phyloP scores from a whole-genome alignment of 2,797 vertebrate species.

The Fundulus diaphanus region DNA sequence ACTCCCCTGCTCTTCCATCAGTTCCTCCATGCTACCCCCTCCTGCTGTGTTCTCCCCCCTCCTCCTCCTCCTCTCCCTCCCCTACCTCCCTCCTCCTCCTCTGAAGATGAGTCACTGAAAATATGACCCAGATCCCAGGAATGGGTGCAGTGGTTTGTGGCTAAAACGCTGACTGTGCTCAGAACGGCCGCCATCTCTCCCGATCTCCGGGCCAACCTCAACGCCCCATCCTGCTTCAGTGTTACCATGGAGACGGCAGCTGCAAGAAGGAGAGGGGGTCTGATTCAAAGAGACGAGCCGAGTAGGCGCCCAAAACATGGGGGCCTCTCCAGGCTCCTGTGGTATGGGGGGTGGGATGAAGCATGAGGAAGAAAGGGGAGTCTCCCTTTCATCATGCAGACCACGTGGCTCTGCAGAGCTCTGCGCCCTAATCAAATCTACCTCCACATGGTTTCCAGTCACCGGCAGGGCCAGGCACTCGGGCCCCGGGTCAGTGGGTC shows the following conservation, averaged over 20 bases:
- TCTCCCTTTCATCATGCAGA: conserved; percentile 51
- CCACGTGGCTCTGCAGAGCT: conserved; percentile 17
- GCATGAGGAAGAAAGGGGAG: background rate
- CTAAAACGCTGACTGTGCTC: conserved; percentile 46
- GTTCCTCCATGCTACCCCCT: background rate
- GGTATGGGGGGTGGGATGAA: background rate
- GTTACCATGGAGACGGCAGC: conserved; percentile 76
- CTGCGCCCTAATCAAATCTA: conserved; percentile 41
- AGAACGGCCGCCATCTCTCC: conserved; percentile 62
- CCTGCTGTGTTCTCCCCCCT: background rate
- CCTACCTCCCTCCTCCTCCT: conserved; percentile 19
- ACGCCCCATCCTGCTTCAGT: background rate
- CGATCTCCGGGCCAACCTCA: background rate
- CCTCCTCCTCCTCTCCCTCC: background rate
- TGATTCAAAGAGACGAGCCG: conserved; percentile 20
- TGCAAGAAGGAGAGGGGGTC: conserved; percentile 35
- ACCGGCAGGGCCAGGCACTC: conserved; percentile 1
- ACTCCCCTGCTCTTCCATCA: conserved; percentile 20
- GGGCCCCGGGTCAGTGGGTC: conserved; percentile 57
- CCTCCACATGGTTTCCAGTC: conserved; percentile 3
- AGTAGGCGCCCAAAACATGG: background rate
- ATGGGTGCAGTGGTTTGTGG: conserved; percentile 63
- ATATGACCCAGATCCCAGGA: conserved; percentile 70
- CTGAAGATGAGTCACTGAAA: conserved; percentile 71
- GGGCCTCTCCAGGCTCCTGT: background rate